Evolutionary conservation across 2,113 vertebrate species (phyloP), one percentile per base, ranked within the genome.

Genomic region (Sorex fumeus): DNA sequence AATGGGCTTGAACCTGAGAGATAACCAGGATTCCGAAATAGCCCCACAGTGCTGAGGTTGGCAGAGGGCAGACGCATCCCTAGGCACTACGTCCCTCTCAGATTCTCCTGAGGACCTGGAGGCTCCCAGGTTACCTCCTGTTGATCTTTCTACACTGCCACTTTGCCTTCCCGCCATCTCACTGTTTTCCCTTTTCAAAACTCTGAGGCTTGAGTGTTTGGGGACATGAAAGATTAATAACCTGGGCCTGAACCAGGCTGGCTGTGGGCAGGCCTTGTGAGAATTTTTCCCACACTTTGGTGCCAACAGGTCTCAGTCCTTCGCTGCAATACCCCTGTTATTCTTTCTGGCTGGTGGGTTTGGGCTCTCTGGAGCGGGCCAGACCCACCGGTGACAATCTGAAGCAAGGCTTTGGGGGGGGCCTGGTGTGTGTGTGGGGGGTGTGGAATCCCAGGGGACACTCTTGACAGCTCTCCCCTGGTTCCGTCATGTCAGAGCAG

Each of bases 221-320:
- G 79, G 91, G 93, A 96, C 91, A 71, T 94, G 94, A 96, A 97
- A 97, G 95, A 97, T 97, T 96, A 97, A 97, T 97, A 93, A 94
- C 95, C 91, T 93, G 4, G 15, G 95, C 93, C 95, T 95, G 95
- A 95, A 91, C 88, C 3, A 80, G 95, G 87, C 94, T 60, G 91
- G 85, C 95, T 95, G 94, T 95, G 96, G 95, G 91, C 96, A 87
- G 95, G 89, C 57, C 93, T 92, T 84, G 69, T 70, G 77, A 94
- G 95, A 96, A 93, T 89, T 77, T 97, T 97, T 97, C 96, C 96
- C 96, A 97, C 96, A 97, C 95, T 96, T 87, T 16, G 70, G 94
- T 96, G 96, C 96, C 96, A 97, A 81, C 95, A 95, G 96, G 94
- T 97, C 95, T 97, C 91, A 0, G 78, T 91, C 80, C 94, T 84